Evolutionary conservation across 2,888 invertebrate species (phyloP).

Genomic region (Scrobipalpa costella): DNA sequence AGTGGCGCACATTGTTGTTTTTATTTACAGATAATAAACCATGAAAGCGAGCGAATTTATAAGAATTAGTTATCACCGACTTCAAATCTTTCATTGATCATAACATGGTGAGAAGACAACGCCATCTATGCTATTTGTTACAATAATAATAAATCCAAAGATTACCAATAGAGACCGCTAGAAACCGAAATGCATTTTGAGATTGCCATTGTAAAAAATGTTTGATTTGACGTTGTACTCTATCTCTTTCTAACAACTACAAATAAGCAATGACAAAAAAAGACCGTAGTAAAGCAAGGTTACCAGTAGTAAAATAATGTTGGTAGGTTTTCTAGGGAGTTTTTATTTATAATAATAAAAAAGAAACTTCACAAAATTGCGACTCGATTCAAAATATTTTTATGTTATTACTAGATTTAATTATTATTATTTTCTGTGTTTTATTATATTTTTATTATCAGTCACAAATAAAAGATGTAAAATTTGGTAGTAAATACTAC

Average conservation of each 20-base stretch:
- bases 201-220: background rate
- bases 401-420: too few relatives aligned
- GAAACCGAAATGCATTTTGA: background rate
- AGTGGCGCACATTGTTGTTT: slow-evolving; percentile 5
- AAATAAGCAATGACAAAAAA: background rate
- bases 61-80: too few relatives aligned
- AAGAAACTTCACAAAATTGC: background rate
- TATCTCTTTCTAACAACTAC: background rate
- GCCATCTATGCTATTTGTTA: background rate
- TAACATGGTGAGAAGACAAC: background rate
- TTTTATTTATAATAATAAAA: background rate
- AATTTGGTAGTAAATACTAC: background rate
- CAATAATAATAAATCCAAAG: background rate
- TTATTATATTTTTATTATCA: too few relatives aligned
- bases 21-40: background rate
- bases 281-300: background rate
- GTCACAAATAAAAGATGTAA: background rate
- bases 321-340: background rate
- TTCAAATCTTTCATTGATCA: background rate
- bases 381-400: too few relatives aligned
- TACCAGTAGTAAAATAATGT: background rate
- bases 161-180: background rate
- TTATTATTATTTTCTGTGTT: too few relatives aligned
- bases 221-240: background rate
- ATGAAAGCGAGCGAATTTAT: too few relatives aligned